Evolutionary conservation across 1,140 invertebrate genomes (phyloP).

Genomic region (Oryctes rhinoceros): DNA sequence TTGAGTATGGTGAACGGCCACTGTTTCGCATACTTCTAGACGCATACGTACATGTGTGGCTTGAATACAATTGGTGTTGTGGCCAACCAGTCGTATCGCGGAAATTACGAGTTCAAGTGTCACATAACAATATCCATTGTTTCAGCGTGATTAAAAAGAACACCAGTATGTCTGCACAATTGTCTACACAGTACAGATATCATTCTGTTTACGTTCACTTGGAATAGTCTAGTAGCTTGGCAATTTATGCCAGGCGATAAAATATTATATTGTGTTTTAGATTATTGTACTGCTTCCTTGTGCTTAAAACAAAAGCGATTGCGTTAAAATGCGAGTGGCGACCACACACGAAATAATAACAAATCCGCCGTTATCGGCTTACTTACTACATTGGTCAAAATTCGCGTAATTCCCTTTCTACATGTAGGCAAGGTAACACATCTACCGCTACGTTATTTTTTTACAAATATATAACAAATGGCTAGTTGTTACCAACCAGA

Average conservation of each 20-base stretch:
- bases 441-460: too few relatives aligned
- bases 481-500: too few relatives aligned
- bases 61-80: slow-evolving; percentile 17
- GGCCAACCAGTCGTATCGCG: slow-evolving; percentile 18
- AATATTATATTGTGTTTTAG: slow-evolving; percentile 29
- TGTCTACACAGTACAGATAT: slow-evolving; percentile 37
- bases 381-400: not conserved
- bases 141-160: slow-evolving; percentile 31
- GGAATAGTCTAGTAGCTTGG: slow-evolving; percentile 22
- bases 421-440: too few relatives aligned
- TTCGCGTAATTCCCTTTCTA: not conserved
- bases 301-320: not conserved
- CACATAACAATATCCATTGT: slow-evolving; percentile 36
- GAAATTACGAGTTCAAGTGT: slow-evolving; percentile 33
- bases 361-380: not conserved
- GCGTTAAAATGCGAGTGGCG: not conserved
- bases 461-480: too few relatives aligned
- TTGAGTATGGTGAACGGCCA: not conserved
- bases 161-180: slow-evolving; percentile 31
- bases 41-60: not conserved
- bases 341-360: slow-evolving; percentile 20
- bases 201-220: slow-evolving; percentile 24
- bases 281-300: slow-evolving; percentile 20
- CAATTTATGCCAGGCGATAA: slow-evolving; percentile 10
- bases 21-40: not conserved